Evolutionary conservation across 2,797 vertebrate species (phyloP).

Genomic region (Sebastes itinus): DNA sequence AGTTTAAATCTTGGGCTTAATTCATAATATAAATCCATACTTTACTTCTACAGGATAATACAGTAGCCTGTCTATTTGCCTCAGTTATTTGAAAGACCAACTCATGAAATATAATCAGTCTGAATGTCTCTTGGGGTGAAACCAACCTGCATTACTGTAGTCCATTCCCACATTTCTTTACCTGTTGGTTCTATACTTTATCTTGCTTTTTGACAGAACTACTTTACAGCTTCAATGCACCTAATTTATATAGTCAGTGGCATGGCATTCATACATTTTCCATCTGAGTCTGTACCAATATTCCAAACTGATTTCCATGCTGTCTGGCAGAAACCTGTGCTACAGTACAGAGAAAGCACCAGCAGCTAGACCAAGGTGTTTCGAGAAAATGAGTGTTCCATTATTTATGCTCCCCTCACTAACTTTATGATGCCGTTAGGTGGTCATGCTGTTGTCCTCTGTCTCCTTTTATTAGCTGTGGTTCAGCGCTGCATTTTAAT

Average conservation of each 20-base stretch:
- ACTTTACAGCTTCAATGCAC: constrained; percentile 52
- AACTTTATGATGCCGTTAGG: constrained; percentile 78
- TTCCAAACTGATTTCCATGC: constrained; percentile 60
- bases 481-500: constrained; percentile 71
- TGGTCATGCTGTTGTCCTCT: constrained; percentile 71
- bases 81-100: neutral
- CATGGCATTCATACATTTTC: constrained; percentile 57
- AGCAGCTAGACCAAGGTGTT: constrained; percentile 47
- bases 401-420: constrained; percentile 77
- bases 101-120: neutral
- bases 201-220: constrained; percentile 58
- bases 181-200: constrained; percentile 40
- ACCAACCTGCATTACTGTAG: constrained; percentile 20
- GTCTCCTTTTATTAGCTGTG: constrained; percentile 75
- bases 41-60: neutral
- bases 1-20: neutral
- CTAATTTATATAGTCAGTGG: constrained; percentile 57
- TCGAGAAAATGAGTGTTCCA: constrained; percentile 71
- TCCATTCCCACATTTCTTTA: constrained; percentile 30
- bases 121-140: constrained; percentile 18
- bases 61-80: constrained; percentile 1
- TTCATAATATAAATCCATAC: neutral
- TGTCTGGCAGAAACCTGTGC: constrained; percentile 45
- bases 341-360: constrained; percentile 23
- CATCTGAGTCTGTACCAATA: constrained; percentile 37